phyloP scores from a whole-genome alignment of 2,113 vertebrate species.

The Pedetes capensis region DNA sequence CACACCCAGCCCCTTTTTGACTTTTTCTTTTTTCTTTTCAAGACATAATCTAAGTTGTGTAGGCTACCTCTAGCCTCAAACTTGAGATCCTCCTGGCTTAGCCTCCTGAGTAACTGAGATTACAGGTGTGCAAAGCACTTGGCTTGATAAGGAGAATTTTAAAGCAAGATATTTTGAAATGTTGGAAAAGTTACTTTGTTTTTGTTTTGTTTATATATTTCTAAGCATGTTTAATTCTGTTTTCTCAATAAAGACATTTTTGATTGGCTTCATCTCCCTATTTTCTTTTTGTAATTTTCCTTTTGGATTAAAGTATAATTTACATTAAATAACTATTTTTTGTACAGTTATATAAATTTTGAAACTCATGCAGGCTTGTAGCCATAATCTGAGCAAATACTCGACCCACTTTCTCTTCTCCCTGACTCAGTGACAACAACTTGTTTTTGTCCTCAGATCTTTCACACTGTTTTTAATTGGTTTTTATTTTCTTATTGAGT shows the following conservation, averaged over 20 bases:
- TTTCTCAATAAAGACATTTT: background rate
- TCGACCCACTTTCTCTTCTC: background rate
- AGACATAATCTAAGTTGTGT: no score
- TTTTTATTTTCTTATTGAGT: background rate
- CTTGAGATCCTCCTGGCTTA: no score
- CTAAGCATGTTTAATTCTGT: background rate
- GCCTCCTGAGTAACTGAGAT: no score
- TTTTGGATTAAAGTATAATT: background rate
- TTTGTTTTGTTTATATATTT: background rate
- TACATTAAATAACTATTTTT: background rate
- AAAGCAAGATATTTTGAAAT: slow-evolving; percentile 1
- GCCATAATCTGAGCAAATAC: background rate
- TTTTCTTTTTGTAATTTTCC: background rate
- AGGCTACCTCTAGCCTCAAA: no score
- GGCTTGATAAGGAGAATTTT: background rate
- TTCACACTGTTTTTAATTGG: background rate
- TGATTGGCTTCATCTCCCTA: background rate
- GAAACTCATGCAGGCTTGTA: background rate
- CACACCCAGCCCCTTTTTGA: no score
- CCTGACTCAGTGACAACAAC: background rate
- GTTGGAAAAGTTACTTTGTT: background rate
- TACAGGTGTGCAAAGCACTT: no score
- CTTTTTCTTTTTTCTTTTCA: no score
- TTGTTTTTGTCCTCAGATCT: background rate
- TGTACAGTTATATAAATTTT: background rate